Conservation (phyloP, 2,888 invertebrate genomes). For the Theretra japonica region DNA sequence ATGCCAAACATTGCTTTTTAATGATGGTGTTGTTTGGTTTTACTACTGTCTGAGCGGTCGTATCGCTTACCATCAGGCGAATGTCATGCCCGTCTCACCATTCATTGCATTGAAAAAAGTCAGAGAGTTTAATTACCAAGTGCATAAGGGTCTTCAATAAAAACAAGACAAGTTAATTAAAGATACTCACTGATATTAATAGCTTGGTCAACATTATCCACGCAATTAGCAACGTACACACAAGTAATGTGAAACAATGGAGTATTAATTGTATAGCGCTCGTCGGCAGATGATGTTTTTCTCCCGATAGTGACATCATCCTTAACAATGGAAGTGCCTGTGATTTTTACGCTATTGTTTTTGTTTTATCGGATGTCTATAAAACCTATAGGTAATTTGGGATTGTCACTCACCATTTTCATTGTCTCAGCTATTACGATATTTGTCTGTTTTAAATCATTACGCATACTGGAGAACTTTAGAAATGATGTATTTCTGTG, state of each 20-base stretch:
- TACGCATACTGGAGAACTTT: no score
- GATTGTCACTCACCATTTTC: not conserved
- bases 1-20: no score
- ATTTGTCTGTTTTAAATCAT: no score
- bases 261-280: slow-evolving; percentile 11
- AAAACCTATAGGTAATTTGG: not conserved
- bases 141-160: not conserved
- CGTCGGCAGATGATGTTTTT: not conserved
- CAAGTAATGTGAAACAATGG: not conserved
- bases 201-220: slow-evolving; percentile 2
- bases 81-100: no score
- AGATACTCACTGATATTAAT: slow-evolving; percentile 1
- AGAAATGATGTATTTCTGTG: no score
- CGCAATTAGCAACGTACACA: slow-evolving; percentile 16
- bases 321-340: not conserved
- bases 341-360: slow-evolving; percentile 12
- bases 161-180: not conserved
- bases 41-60: no score
- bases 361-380: not conserved
- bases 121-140: not conserved
- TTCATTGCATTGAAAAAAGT: no score
- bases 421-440: not conserved
- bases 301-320: slow-evolving; percentile 16
- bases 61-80: no score
- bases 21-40: no score